These are phyloP conservation scores for Odontamblyopus lacepedii DNA, from an alignment of 2,797 vertebrate species.

Conservation along the genomic window DNA sequence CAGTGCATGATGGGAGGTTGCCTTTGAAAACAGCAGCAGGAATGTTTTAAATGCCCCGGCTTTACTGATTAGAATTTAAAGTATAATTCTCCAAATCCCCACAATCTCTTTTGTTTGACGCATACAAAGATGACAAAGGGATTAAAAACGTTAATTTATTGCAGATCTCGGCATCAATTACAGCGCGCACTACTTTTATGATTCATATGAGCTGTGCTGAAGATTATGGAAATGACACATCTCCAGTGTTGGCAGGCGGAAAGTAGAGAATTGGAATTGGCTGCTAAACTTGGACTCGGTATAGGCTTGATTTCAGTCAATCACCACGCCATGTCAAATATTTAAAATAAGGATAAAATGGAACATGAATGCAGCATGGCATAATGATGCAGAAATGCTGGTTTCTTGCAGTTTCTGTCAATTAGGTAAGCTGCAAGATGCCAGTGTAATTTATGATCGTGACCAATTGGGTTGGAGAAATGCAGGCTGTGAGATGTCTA, in stretches of 20 bases:
- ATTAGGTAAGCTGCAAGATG: background rate
- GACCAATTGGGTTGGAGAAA: background rate
- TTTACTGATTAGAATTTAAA: conserved; percentile 56
- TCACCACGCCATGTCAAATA: conserved; percentile 5
- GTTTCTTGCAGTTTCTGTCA: background rate
- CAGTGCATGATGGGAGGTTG: background rate
- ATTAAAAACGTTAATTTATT: conserved; percentile 59
- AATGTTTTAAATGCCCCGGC: conserved; percentile 33
- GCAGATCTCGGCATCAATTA: conserved; percentile 45
- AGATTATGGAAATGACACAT: conserved; percentile 27
- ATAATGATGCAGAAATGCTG: background rate
- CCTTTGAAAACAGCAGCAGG: conserved; percentile 25
- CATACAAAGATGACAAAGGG: conserved; percentile 44
- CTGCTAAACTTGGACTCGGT: conserved; percentile 8
- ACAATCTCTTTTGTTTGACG: conserved; percentile 53
- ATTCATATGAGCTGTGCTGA: conserved; percentile 31
- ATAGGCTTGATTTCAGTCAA: conserved; percentile 2
- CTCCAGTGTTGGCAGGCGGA: conserved; percentile 9
- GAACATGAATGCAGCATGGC: background rate
- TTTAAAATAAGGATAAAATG: conserved; percentile 12
- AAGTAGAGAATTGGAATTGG: conserved; percentile 7
- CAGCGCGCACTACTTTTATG: conserved; percentile 11
- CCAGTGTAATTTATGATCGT: background rate
- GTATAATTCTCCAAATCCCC: conserved; percentile 48
- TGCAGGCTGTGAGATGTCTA: background rate